phyloP scores from a whole-genome alignment of 1,140 invertebrate genomes.

The Diprion similis region DNA sequence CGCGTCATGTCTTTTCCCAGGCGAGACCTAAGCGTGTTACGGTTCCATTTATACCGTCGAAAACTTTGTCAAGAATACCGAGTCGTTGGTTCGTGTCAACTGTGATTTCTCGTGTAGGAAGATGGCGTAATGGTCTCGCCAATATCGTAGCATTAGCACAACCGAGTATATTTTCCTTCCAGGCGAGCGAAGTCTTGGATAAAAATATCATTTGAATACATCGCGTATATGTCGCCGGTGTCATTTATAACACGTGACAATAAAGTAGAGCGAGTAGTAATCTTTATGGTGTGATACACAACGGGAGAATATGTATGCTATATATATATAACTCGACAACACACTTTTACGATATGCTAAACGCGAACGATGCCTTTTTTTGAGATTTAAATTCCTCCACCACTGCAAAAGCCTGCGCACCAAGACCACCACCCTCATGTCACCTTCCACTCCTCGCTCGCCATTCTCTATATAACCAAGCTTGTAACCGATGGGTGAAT shows the following conservation, averaged over 20 bases:
- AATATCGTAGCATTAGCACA: constrained; percentile 51
- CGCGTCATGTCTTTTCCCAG: too few species aligned
- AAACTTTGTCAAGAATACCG: background rate
- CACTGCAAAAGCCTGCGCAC: background rate
- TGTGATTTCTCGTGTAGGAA: constrained; percentile 42
- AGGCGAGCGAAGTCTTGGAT: constrained; percentile 54
- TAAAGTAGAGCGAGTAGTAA: constrained; percentile 57
- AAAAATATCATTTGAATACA: constrained; percentile 62
- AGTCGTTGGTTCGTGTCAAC: background rate
- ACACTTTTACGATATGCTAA: constrained; percentile 52
- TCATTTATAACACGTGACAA: constrained; percentile 63
- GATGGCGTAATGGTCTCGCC: constrained; percentile 50
- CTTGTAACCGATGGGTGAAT: constrained; percentile 21
- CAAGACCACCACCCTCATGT: too few species aligned
- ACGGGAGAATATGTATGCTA: constrained; percentile 16
- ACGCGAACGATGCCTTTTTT: constrained; percentile 32
- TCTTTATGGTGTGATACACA: constrained; percentile 56
- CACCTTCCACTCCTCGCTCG: too few species aligned
- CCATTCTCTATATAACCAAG: background rate
- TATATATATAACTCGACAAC: background rate
- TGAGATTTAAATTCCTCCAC: constrained; percentile 38
- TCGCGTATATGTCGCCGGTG: constrained; percentile 43
- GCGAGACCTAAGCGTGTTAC: too few species aligned
- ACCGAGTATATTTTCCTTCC: constrained; percentile 43
- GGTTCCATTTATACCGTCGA: too few species aligned